Percentiles rank a stretch among this genome's conserved stretches.
Evolutionary conservation across 2,797 vertebrate species (phyloP).

Genomic region (Neosilurus hyrtlii): DNA sequence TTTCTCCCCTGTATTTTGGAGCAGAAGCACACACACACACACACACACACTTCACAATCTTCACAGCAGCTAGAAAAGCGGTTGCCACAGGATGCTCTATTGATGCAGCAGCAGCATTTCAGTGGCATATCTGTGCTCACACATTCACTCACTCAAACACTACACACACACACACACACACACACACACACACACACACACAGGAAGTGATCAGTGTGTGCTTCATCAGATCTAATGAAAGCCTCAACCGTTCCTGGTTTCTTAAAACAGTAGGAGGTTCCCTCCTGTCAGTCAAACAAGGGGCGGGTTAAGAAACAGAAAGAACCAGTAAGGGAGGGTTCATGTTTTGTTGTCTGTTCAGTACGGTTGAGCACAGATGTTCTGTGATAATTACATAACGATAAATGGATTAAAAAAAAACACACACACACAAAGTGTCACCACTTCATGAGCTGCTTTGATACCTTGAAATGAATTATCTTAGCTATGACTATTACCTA

Average conservation of each 20-base stretch:
- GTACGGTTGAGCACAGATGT: not conserved
- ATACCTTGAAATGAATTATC: too few relatives aligned
- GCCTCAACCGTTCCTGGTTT: constrained; percentile 8
- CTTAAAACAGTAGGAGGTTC: constrained; percentile 14
- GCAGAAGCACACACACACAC: constrained; percentile 31
- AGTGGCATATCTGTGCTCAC: not conserved
- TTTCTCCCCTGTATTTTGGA: constrained; percentile 11
- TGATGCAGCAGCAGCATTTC: constrained; percentile 27
- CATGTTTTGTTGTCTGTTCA: constrained; percentile 5
- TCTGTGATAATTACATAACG: not conserved
- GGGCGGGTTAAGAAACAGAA: constrained; percentile 21
- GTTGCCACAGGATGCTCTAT: constrained; percentile 19
- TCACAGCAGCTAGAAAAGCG: not conserved
- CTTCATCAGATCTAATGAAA: constrained; percentile 15
- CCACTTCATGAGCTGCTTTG: not conserved
- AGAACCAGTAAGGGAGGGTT: constrained; percentile 8
- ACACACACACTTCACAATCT: not conserved
- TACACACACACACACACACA: constrained; percentile 34
- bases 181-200: constrained; percentile 21
- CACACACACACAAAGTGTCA: not conserved
- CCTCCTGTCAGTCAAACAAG: constrained; percentile 7
- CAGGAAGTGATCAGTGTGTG: constrained; percentile 27
- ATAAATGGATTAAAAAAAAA: not conserved
- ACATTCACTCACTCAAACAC: not conserved
- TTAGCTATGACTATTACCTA: too few relatives aligned